A percentile compares a stretch with the other conserved stretches of the same genome.
Conservation (phyloP, 2,888 invertebrate species). For the Helleia helle region DNA sequence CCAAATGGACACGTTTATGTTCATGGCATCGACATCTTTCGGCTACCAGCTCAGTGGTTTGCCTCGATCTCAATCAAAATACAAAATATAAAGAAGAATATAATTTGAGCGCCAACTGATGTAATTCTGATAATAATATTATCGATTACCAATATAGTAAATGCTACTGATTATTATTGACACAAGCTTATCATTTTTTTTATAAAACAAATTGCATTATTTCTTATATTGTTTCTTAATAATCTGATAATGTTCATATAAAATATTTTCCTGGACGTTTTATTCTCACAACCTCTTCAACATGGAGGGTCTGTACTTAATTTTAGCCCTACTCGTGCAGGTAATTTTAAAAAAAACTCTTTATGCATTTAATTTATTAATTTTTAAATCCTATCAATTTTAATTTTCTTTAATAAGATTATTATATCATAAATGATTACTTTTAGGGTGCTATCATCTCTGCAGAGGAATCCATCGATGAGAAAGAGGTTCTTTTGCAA, state of each 20-base stretch:
- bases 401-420: too few species aligned
- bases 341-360: too few species aligned
- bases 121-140: neutral
- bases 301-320: slow-evolving; percentile 47
- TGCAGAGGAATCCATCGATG: slow-evolving; percentile 27
- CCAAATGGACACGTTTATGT: too few species aligned
- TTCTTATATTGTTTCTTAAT: slow-evolving; percentile 15
- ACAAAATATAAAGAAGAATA: too few species aligned
- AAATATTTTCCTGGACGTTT: slow-evolving; percentile 25
- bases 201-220: slow-evolving; percentile 4
- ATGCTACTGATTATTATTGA: neutral
- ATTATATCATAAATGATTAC: too few species aligned
- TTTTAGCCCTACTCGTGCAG: slow-evolving; percentile 49
- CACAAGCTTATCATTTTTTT: neutral
- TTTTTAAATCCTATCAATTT: too few species aligned
- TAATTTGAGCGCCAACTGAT: too few species aligned
- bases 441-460: slow-evolving; percentile 38
- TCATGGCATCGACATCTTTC: too few species aligned
- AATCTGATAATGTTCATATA: slow-evolving; percentile 39
- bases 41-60: too few species aligned
- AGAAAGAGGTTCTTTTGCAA: slow-evolving; percentile 24
- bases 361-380: too few species aligned
- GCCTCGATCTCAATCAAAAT: too few species aligned
- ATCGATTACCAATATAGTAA: neutral
- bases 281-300: slow-evolving; percentile 24